Evolutionary conservation across 2,113 vertebrate species (phyloP), one percentile per base, ranked within the genome.

Genomic region (Ceuthmochares aereus): DNA sequence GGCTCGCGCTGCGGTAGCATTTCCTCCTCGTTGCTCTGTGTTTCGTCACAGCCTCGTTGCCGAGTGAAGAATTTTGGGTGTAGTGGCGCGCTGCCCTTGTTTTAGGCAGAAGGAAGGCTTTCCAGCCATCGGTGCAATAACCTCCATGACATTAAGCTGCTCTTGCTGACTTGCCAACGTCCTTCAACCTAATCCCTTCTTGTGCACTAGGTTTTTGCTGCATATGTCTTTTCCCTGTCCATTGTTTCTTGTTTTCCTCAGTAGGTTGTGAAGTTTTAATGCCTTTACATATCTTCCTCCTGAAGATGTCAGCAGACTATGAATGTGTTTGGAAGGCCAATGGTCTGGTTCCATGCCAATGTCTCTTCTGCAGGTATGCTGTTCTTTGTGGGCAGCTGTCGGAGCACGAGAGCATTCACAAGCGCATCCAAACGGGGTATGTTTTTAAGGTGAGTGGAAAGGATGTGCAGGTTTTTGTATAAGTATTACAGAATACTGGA

Each of bases 401-500:
- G 0, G 98, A 98, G 36, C 95, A 98, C 3, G 98, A 98, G 96
- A 96, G 96, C 49, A 98, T 98, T 84, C 96, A 98, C 91, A 98
- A 93, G 84, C 98, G 98, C 36, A 98, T 98, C 88, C 98, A 98
- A 69, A 96, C 93, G 8, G 98, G 98, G 1, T 97, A 96, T 47
- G 52, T 95, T 32, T 98, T 98, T 58, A 98, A 98, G 98, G 98
- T 98, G 95, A 97, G 98, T 85, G 78, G 25, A 9, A 27, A 9
- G 52, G 52, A 42, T 1, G 4, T 58, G 42, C 56, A 83, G 82
- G 18, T 6, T 13, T 27, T 4, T 16, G 17, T 32, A 9, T 34
- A 16, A 22, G 22, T 20, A 8, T 12, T 12, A 8, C 40, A 4
- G 26, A 47, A 0, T 21, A n/a, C n/a, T n/a, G n/a, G 40, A 40